Percentiles rank a stretch among this genome's conserved stretches.
Evolutionary conservation across 2,888 invertebrate genomes (phyloP).

Genomic region (Cheilosia vernalis): DNA sequence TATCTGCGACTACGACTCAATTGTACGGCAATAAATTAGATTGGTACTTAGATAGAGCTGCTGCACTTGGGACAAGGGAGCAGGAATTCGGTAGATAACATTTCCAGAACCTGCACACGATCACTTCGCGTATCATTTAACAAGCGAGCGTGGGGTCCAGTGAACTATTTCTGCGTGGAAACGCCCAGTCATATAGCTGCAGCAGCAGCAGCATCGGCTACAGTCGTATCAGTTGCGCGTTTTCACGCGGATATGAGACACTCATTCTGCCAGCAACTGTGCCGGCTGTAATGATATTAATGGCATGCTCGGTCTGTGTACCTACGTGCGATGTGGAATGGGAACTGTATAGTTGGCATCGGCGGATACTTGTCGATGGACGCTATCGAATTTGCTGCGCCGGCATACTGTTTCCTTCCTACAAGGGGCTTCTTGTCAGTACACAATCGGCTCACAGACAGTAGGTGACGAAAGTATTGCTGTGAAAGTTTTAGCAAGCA

Average conservation of each 20-base stretch:
- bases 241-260: constrained; percentile 71
- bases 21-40: constrained; percentile 74
- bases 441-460: constrained; percentile 38
- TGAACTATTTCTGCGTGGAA: constrained; percentile 72
- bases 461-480: constrained; percentile 21
- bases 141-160: constrained; percentile 68
- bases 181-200: constrained; percentile 59
- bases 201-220: constrained; percentile 10
- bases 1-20: constrained; percentile 71
- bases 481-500: not conserved
- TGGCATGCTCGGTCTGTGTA: constrained; percentile 40
- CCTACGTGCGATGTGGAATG: constrained; percentile 10
- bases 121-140: constrained; percentile 72
- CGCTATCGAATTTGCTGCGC: constrained; percentile 67
- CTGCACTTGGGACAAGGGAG: constrained; percentile 73
- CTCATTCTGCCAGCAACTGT: constrained; percentile 60
- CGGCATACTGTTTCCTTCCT: constrained; percentile 67
- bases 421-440: constrained; percentile 66
- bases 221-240: constrained; percentile 69
- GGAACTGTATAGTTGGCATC: constrained; percentile 46
- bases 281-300: constrained; percentile 71
- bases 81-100: constrained; percentile 74
- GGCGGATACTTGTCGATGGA: constrained; percentile 64
- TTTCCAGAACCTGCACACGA: constrained; percentile 74
- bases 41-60: constrained; percentile 75